Percentiles rank a stretch among this genome's conserved stretches.
These are phyloP conservation scores for Tamandua tetradactyla DNA, from an alignment of 2,797 vertebrate genomes.

Conservation along the genomic window DNA sequence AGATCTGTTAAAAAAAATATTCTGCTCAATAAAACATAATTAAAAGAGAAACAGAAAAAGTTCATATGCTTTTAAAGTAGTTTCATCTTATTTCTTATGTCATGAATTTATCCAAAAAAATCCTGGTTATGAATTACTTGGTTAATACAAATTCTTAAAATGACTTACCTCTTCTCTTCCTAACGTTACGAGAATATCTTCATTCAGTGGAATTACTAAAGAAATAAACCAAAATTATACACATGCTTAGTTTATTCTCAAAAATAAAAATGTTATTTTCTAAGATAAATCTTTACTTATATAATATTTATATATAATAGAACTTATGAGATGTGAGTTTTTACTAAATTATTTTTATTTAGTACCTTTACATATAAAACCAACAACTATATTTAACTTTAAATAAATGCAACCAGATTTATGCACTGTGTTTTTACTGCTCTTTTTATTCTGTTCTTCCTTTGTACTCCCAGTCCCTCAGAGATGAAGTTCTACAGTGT, in stretches of 20 bases:
- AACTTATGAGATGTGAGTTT: background rate
- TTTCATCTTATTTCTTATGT: background rate
- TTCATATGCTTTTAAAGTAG: constrained; percentile 5
- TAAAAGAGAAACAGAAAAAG: background rate
- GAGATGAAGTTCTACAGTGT: background rate
- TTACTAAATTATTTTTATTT: constrained; percentile 44
- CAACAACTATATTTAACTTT: constrained; percentile 1
- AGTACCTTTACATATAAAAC: background rate
- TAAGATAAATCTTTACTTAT: background rate
- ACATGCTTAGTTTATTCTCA: constrained; percentile 23
- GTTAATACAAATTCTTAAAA: constrained; percentile 53
- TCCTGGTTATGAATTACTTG: constrained; percentile 58
- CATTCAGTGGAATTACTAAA: constrained; percentile 81
- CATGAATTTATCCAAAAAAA: constrained; percentile 13
- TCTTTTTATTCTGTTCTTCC: background rate
- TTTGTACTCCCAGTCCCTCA: background rate
- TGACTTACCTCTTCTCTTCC: constrained; percentile 86
- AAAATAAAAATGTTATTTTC: constrained; percentile 43
- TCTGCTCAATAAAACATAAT: constrained; percentile 42
- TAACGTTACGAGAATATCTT: constrained; percentile 78
- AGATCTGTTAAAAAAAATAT: constrained; percentile 35
- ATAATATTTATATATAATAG: background rate
- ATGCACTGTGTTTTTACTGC: background rate
- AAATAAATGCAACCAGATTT: background rate
- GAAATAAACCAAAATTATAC: constrained; percentile 70